Evolutionary conservation across 2,113 vertebrate genomes (phyloP).

Genomic region (Diglossa brunneiventris): DNA sequence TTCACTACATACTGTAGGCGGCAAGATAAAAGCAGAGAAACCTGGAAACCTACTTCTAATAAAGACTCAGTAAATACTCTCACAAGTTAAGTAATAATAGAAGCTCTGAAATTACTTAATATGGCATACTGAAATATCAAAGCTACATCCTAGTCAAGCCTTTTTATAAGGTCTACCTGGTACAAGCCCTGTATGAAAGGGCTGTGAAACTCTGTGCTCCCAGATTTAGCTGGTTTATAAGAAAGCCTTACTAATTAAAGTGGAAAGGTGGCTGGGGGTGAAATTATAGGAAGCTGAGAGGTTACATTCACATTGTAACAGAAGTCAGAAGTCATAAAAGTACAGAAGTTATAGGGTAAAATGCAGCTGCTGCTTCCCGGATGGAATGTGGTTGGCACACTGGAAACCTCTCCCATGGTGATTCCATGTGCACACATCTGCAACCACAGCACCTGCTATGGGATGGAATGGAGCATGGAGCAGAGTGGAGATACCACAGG

Average conservation of each 20-base stretch:
- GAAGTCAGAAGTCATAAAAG: not conserved
- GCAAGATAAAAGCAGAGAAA: conserved; percentile 33
- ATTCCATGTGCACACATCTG: not conserved
- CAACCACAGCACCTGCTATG: not conserved
- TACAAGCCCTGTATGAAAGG: not conserved
- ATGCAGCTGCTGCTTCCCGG: not conserved
- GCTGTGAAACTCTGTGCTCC: not conserved
- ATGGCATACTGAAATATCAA: not conserved
- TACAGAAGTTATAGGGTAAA: not conserved
- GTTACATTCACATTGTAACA: not conserved
- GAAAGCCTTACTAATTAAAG: not conserved
- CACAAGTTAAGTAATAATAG: not conserved
- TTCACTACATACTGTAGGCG: conserved; percentile 9
- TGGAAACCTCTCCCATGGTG: not conserved
- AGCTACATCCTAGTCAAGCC: not conserved
- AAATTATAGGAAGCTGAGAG: not conserved
- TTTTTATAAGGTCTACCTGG: not conserved
- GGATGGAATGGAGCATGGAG: not conserved
- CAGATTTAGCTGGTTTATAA: not conserved
- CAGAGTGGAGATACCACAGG: not conserved
- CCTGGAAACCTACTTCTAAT: not conserved
- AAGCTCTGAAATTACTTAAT: not conserved
- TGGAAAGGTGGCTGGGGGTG: not conserved
- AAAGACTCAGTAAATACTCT: conserved; percentile 7
- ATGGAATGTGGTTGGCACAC: not conserved